phyloP scores from a whole-genome alignment of 2,888 invertebrate species.

The Philereme vetulata region DNA sequence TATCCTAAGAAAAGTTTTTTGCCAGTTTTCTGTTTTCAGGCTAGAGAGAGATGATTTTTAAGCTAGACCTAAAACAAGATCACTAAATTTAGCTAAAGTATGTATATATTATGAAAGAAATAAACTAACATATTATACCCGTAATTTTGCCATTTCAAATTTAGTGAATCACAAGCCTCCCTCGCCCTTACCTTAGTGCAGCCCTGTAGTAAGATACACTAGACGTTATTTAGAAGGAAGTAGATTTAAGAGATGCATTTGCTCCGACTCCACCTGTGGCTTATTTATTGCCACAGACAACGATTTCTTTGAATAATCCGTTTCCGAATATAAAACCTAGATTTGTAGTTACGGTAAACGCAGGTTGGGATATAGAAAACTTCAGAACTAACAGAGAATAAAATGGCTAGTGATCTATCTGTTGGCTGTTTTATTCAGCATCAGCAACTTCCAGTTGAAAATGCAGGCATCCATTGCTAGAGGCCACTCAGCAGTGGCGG shows the following conservation, averaged over 20 bases:
- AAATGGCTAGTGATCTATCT: neutral
- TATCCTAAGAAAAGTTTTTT: too few species aligned
- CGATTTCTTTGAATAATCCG: constrained; percentile 52
- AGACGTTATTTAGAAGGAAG: constrained; percentile 53
- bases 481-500: constrained; percentile 12
- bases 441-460: constrained; percentile 12
- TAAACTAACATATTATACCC: too few species aligned
- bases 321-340: constrained; percentile 37
- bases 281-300: constrained; percentile 56
- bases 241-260: constrained; percentile 60
- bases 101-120: too few species aligned
- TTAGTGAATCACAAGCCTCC: neutral
- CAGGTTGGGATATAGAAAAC: neutral
- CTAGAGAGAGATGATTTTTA: too few species aligned
- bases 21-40: too few species aligned
- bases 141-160: neutral
- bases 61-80: too few species aligned
- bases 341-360: constrained; percentile 22
- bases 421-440: neutral
- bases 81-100: too few species aligned
- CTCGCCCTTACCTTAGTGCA: constrained; percentile 22
- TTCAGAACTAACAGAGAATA: neutral
- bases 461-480: constrained; percentile 21
- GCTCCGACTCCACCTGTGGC: constrained; percentile 60
- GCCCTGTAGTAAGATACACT: constrained; percentile 40